Conservation (phyloP, 2,113 vertebrate genomes). For the Platichthys flesus region DNA sequence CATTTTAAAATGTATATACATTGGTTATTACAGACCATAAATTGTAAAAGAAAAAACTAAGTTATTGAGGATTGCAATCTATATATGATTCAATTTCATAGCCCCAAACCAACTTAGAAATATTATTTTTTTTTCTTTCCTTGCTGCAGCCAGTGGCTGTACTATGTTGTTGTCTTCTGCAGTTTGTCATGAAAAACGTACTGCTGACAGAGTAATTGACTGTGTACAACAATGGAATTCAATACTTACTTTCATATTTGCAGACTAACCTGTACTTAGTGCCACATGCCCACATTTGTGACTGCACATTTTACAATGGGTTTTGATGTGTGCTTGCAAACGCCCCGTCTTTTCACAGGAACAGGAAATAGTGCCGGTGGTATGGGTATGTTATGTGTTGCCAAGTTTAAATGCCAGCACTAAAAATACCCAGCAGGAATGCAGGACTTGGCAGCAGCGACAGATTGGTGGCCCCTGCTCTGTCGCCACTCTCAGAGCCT, state of each 20-base stretch:
- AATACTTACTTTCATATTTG: not conserved
- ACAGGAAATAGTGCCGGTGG: slow-evolving; percentile 80
- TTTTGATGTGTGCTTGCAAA: slow-evolving; percentile 46
- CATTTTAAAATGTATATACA: too few relatives aligned
- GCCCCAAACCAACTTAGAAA: not conserved
- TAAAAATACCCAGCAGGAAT: slow-evolving; percentile 83
- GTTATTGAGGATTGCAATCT: too few relatives aligned
- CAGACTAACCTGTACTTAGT: not conserved
- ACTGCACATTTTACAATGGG: slow-evolving; percentile 27
- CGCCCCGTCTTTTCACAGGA: slow-evolving; percentile 68
- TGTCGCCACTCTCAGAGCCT: slow-evolving; percentile 76
- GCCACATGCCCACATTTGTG: slow-evolving; percentile 25
- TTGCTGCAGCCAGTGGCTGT: not conserved
- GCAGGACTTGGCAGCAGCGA: slow-evolving; percentile 64
- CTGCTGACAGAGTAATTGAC: not conserved
- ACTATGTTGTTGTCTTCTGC: not conserved
- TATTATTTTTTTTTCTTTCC: not conserved
- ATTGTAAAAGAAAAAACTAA: not conserved
- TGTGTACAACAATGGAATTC: not conserved
- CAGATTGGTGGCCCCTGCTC: slow-evolving; percentile 61
- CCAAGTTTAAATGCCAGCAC: slow-evolving; percentile 83
- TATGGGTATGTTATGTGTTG: slow-evolving; percentile 70
- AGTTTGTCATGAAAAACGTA: not conserved
- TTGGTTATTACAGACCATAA: not conserved
- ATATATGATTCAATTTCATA: not conserved